phyloP scores from a whole-genome alignment of 2,888 invertebrate genomes.

The Yponomeuta plumbellus region DNA sequence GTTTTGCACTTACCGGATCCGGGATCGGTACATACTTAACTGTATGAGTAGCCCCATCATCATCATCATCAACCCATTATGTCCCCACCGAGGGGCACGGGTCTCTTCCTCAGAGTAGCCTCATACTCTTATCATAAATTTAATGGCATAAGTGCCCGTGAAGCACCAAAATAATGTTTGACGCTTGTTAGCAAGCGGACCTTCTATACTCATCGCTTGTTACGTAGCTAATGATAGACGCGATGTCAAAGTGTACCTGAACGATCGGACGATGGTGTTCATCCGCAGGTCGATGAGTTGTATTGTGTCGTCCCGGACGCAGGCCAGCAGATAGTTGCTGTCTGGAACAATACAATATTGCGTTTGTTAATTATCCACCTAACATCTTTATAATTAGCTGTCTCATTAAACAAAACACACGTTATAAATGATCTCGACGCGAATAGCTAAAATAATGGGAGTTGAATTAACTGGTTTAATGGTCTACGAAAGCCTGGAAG shows the following conservation, averaged over 20 bases:
- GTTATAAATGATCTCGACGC: constrained; percentile 1
- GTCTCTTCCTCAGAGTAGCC: too few relatives aligned
- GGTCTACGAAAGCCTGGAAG: neutral
- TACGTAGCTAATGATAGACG: neutral
- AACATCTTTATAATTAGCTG: constrained; percentile 13
- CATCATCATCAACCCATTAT: too few relatives aligned
- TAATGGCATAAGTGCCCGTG: neutral
- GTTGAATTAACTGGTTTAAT: neutral
- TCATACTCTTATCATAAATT: neutral
- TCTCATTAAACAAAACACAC: neutral
- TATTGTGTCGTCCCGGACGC: constrained; percentile 96
- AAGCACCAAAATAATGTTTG: neutral
- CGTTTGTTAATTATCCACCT: constrained; percentile 5
- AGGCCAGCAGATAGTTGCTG: constrained; percentile 91
- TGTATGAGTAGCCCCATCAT: too few relatives aligned
- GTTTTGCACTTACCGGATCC: too few relatives aligned
- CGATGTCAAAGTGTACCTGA: constrained; percentile 79
- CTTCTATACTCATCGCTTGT: neutral
- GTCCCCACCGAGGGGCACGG: too few relatives aligned
- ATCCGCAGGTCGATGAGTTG: constrained; percentile 95
- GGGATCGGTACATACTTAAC: too few relatives aligned
- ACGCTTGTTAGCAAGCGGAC: neutral
- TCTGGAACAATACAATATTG: constrained; percentile 77
- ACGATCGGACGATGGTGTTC: constrained; percentile 93
- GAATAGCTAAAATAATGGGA: neutral